Percentiles rank a stretch among this genome's conserved stretches.
Evolutionary conservation across 2,888 invertebrate genomes (phyloP).

Genomic region (Desoria tigrina): DNA sequence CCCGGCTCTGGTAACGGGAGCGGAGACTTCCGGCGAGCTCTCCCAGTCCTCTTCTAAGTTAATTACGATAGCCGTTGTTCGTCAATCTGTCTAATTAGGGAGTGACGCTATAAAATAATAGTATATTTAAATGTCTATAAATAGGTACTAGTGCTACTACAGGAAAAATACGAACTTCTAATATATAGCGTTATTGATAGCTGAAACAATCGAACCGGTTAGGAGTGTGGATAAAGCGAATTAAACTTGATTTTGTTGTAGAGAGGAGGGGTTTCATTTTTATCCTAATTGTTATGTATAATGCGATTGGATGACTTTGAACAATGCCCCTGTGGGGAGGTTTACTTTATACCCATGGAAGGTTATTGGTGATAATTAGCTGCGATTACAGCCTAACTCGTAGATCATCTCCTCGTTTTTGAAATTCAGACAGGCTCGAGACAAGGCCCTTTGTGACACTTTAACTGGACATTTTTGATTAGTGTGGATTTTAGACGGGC

Average conservation of each 20-base stretch:
- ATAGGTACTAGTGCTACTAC: constrained; percentile 4
- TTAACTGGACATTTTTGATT: not conserved
- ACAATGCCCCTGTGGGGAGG: too few relatives aligned
- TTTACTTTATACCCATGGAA: not conserved
- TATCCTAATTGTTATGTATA: too few relatives aligned
- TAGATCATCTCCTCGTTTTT: not conserved
- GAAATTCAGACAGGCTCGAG: too few relatives aligned
- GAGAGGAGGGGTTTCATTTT: too few relatives aligned
- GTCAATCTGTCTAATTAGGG: not conserved
- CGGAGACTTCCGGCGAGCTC: constrained; percentile 69
- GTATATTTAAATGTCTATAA: constrained; percentile 1
- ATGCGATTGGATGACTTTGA: too few relatives aligned
- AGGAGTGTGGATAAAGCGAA: too few relatives aligned
- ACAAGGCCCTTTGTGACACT: not conserved
- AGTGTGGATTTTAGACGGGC: too few relatives aligned
- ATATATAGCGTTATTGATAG: too few relatives aligned
- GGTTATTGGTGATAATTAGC: constrained; percentile 12
- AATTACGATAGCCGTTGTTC: not conserved
- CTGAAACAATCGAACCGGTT: too few relatives aligned
- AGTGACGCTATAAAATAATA: not conserved
- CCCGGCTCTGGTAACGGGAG: constrained; percentile 58
- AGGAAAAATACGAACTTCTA: too few relatives aligned
- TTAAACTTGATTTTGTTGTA: too few relatives aligned
- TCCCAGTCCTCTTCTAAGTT: constrained; percentile 76
- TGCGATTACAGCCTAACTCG: not conserved